Base-by-base conservation (phyloP, 2,888 invertebrate genomes). In the Hesperia comma region DNA sequence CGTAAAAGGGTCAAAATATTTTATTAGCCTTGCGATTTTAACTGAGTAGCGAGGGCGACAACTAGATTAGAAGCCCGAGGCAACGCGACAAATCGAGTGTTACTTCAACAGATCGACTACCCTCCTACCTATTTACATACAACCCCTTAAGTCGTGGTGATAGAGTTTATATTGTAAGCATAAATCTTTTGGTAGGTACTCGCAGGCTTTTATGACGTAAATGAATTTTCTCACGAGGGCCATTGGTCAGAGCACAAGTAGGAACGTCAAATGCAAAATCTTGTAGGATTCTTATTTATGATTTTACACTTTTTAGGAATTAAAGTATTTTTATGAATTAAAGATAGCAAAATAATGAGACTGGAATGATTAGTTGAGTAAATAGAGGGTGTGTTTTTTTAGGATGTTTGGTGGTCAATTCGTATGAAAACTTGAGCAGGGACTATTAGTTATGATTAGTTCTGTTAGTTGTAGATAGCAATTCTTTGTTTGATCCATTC, bases 21-120 rank as follows among this genome's bases (percentile, higher is more conserved):
- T 92, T 92, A 92, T 92, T 92, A 92, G 92, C 91, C 91, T 85
- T 90, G 88, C 88, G 90, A 92, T 88, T 91, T 92, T 92, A 92
- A 92, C 87, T 81, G 85, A 84, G 81, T 88, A 85, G 86, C 84
- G 80, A 80, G 87, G 86, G 88, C 78, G 86, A 82, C 86, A 92
- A 92, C 89, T 80, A 86, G 89, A 91, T 92, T 92, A 91, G 78
- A 79, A 78, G 78, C 87, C 85, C 75, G 81, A 79, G 82, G 79
- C 82, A 82, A 76, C 75, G 77, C 81, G 79, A 80, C 85, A 84
- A 86, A 87, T 88, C 85, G 84, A 79, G 75, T 75, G 75, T 74
- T 75, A 74, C 79, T 80, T 72, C 78, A 76, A 76, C 74, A 73
- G 74, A 75, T 77, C 72, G 67, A 63, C 75, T 78, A 80, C 78